These are phyloP conservation scores for Scytalopus superciliaris DNA, from an alignment of 2,113 vertebrate species.

Conservation along the genomic window DNA sequence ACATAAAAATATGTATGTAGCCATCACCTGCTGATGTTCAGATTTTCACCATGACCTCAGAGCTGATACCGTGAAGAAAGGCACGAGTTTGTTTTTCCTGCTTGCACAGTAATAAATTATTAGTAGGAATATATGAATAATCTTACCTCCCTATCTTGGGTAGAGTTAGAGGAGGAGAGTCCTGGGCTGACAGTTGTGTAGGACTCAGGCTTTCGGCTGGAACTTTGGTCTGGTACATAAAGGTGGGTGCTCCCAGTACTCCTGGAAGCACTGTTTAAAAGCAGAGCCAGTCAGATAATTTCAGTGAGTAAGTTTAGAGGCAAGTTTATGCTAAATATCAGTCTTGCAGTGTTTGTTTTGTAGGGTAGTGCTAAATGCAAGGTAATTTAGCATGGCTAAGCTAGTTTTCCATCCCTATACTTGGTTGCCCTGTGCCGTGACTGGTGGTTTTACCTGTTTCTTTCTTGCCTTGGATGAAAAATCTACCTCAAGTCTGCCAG, in stretches of 20 bases:
- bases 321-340: background rate
- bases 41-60: background rate
- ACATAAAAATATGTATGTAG: background rate
- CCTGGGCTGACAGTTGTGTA: background rate
- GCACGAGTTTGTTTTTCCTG: background rate
- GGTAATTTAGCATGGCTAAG: background rate
- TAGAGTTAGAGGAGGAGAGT: background rate
- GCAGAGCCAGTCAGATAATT: background rate
- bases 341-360: accelerated
- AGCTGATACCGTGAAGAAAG: background rate
- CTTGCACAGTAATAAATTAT: background rate
- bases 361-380: background rate
- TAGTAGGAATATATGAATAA: background rate
- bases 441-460: background rate
- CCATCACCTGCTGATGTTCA: background rate
- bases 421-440: background rate
- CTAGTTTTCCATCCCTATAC: background rate
- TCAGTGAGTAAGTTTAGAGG: background rate
- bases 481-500: background rate
- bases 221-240: background rate
- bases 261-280: background rate
- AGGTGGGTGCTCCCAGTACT: background rate
- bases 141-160: background rate
- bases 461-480: background rate
- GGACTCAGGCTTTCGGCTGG: background rate